A percentile compares a stretch with the other conserved stretches of the same genome.
Evolutionary conservation across 2,888 invertebrate species (phyloP).

Genomic region (Papilio demoleus): DNA sequence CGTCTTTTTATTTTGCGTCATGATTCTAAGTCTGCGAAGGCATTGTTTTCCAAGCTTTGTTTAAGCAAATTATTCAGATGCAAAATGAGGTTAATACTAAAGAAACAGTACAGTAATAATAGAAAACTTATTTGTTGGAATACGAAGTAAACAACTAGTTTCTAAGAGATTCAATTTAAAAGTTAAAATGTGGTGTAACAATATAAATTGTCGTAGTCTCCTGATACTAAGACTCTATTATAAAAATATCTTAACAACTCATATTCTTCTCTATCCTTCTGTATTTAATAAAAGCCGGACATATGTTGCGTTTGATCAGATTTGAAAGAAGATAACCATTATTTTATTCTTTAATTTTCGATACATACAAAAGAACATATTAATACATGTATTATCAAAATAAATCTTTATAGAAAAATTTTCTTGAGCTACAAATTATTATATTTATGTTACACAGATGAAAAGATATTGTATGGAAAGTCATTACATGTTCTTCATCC

Average conservation of each 20-base stretch:
- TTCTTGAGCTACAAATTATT: background rate
- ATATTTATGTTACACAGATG: slow-evolving; percentile 5
- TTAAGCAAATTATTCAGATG: background rate
- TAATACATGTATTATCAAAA: background rate
- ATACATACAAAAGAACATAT: background rate
- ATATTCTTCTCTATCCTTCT: too few relatives aligned
- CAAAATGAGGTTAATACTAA: background rate
- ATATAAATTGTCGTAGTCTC: too few relatives aligned
- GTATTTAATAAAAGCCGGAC: too few relatives aligned
- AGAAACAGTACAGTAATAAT: background rate
- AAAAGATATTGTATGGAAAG: background rate
- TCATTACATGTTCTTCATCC: slow-evolving; percentile 16
- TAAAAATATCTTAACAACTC: too few relatives aligned
- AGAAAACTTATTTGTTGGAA: background rate
- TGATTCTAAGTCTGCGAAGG: background rate
- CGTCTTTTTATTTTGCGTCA: slow-evolving; percentile 17
- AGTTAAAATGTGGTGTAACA: too few relatives aligned
- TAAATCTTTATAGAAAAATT: background rate
- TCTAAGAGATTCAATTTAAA: too few relatives aligned
- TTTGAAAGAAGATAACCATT: too few relatives aligned
- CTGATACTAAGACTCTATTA: too few relatives aligned
- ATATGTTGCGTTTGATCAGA: too few relatives aligned
- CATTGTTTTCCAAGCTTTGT: background rate
- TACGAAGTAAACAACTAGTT: too few relatives aligned
- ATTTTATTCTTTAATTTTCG: too few relatives aligned